Percentiles rank a stretch among this genome's conserved stretches.
Conservation (phyloP, 2,888 invertebrate species). For the Caenorhabditis sp. region DNA sequence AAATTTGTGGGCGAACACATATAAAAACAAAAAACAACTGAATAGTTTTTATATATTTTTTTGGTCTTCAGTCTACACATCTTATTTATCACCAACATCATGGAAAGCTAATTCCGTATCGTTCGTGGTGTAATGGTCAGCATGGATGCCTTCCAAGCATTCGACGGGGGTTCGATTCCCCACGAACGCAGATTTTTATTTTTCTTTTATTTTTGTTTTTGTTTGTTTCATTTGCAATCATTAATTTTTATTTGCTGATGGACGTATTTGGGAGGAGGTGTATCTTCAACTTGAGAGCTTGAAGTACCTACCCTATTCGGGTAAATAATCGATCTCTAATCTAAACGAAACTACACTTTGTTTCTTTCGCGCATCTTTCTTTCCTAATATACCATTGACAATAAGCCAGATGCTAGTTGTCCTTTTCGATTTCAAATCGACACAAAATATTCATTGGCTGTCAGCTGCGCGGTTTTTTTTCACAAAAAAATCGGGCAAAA, state of each 20-base stretch:
- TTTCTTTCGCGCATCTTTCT: no score
- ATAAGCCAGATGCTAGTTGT: no score
- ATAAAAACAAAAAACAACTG: background rate
- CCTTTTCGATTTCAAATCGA: no score
- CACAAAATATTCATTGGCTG: no score
- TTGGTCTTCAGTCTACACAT: no score
- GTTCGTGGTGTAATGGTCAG: slow-evolving; percentile 57
- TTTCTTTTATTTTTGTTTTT: background rate
- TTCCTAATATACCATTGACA: no score
- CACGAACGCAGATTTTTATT: slow-evolving; percentile 39
- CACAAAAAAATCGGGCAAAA: background rate
- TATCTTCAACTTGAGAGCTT: background rate
- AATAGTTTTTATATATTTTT: background rate
- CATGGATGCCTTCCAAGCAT: slow-evolving; percentile 58
- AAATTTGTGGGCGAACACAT: background rate
- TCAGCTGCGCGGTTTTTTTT: no score
- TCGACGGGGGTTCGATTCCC: slow-evolving; percentile 56
- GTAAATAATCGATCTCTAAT: no score
- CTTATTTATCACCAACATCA: background rate
- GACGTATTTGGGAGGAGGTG: background rate
- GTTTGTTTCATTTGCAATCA: background rate
- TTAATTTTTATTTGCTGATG: no score
- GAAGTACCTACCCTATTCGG: no score
- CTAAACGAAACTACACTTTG: no score
- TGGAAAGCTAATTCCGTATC: background rate